Base-by-base conservation (phyloP, 92 coral and sea anemone genomes). In the Montipora capitata region DNA sequence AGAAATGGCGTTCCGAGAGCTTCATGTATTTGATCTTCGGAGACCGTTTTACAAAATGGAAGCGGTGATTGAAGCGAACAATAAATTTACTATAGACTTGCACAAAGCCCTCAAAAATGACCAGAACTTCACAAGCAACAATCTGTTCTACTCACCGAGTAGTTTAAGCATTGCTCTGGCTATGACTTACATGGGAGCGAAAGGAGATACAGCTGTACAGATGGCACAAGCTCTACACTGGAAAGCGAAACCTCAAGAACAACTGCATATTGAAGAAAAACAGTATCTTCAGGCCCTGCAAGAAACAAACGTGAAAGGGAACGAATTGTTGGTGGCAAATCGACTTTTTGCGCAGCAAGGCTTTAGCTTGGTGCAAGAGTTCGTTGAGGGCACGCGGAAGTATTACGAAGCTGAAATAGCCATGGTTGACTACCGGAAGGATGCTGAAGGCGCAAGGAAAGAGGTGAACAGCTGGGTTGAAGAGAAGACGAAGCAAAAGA, bases 121-220 rank as follows among this genome's bases (percentile, higher is more conserved):
- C 38, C 45, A 71, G 40, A 43, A 68, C 2, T 76, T 80, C 15
- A 15, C 51, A 7, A 77, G 88, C 5, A 43, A 93, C 68, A 94
- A 96, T 63, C 76, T 94, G 72, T 96, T 96, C 81, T 96, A 90
- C 65, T 96, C 97, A 18, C 99, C 99, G 41, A 77, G 94, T 40
- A 96, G 99, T 87, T 44, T 96, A 59, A 81, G 92, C 76, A 68
- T 90, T 49, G 98, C 99, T 4, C 88, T 95, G 9, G 99, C 94
- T 14, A 97, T 97, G 99, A 93, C 95, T 65, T 93, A 83, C 82
- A 87, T 86, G 81, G 98, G 99, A 17, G 96, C 98, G 7, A 93
- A 85, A 52, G 96, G 88, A n/a, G 72, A 91, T 66, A 93, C 99
- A 66, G 99, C 99, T n/a, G 84, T 64, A 58, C 94, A 95, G 90